Conservation (phyloP, 2,888 invertebrate species). For the Calameuta pallipes region DNA sequence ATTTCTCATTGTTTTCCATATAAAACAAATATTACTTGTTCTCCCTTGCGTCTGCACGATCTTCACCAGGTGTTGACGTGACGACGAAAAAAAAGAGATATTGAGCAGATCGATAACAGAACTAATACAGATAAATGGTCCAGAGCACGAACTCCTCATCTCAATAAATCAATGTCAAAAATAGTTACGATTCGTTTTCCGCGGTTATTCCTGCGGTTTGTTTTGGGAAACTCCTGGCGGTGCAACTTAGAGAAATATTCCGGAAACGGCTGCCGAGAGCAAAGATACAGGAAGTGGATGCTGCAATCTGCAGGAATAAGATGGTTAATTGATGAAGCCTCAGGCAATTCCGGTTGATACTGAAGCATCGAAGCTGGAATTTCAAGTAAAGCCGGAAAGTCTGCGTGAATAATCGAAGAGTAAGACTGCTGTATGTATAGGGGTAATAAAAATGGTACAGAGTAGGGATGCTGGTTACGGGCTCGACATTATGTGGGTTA, state of each 20-base stretch:
- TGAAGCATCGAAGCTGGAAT: neutral
- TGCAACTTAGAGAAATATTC: neutral
- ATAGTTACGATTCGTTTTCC: neutral
- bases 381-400: neutral
- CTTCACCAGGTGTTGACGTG: no score
- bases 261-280: neutral
- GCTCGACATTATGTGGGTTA: slow-evolving; percentile 41
- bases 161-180: neutral
- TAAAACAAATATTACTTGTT: neutral
- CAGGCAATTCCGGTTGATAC: neutral
- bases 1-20: neutral
- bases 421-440: slow-evolving; percentile 18
- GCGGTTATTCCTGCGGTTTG: neutral
- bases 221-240: neutral
- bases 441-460: slow-evolving; percentile 17
- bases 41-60: no score
- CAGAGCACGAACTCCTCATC: neutral
- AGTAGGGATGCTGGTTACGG: slow-evolving; percentile 10
- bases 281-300: neutral
- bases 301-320: neutral
- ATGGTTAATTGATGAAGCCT: neutral
- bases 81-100: no score
- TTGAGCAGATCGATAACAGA: neutral
- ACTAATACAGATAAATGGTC: neutral
- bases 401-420: slow-evolving; percentile 13